These are phyloP conservation scores for Vidua chalybeata DNA, from an alignment of 2,113 vertebrate genomes.

Conservation along the genomic window DNA sequence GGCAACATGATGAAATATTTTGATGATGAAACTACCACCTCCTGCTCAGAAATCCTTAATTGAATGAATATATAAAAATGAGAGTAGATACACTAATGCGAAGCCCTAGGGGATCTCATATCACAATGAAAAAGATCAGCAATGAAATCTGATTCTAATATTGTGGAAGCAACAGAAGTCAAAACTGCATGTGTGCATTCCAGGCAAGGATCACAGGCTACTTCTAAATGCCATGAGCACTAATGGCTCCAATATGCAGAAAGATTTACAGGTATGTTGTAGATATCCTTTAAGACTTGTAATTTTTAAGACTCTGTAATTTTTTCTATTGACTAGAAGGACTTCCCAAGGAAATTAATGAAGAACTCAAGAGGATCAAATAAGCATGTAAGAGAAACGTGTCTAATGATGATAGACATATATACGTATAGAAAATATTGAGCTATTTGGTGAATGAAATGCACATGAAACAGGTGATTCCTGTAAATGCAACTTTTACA, in stretches of 20 bases:
- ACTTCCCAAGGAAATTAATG: neutral
- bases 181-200: neutral
- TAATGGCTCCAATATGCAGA: neutral
- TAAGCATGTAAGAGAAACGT: neutral
- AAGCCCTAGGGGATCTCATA: neutral
- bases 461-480: neutral
- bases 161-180: neutral
- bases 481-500: neutral
- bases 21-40: neutral
- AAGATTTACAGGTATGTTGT: neutral
- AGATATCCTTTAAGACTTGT: neutral
- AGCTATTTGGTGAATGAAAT: neutral
- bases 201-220: neutral
- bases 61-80: neutral
- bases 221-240: neutral
- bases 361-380: neutral
- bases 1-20: neutral
- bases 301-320: neutral
- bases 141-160: neutral
- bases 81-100: neutral
- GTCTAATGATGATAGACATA: neutral
- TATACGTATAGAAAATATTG: neutral
- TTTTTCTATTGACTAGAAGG: neutral
- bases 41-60: neutral
- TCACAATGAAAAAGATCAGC: neutral